These are phyloP conservation scores for Genyomyrus donnyi DNA, from an alignment of 2,113 vertebrate species.

Conservation along the genomic window DNA sequence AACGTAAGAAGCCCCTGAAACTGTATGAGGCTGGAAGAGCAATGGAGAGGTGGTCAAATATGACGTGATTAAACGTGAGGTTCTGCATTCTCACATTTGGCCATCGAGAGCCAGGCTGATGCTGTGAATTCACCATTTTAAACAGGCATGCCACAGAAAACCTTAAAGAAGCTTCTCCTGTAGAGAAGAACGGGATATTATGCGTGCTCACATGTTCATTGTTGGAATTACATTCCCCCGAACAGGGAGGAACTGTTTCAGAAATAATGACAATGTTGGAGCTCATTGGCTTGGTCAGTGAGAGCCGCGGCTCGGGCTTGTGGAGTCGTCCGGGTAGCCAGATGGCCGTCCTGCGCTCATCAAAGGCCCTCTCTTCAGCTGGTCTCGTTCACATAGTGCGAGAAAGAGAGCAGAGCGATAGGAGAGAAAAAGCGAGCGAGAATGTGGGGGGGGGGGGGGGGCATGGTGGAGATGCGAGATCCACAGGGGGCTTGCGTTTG, in stretches of 20 bases:
- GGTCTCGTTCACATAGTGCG: background rate
- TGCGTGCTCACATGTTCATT: background rate
- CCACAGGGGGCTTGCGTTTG: background rate
- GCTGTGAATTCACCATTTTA: background rate
- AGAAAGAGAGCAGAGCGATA: background rate
- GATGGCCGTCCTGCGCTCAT: constrained; percentile 8
- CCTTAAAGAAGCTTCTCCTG: background rate
- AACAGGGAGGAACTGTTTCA: background rate
- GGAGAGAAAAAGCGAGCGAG: background rate
- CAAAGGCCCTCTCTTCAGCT: background rate
- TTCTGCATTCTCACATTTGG: background rate
- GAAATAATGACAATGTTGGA: background rate
- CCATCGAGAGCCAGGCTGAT: background rate
- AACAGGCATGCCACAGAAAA: background rate
- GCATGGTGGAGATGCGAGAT: background rate
- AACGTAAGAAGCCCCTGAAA: background rate
- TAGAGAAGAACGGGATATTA: background rate
- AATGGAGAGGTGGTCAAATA: background rate
- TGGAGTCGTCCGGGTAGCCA: background rate
- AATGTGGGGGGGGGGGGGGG: background rate
- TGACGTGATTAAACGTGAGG: background rate
- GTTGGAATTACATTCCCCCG: background rate
- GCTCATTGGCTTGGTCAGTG: too few relatives aligned
- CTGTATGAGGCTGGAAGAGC: background rate
- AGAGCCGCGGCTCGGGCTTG: background rate